Evolutionary conservation across 1,140 invertebrate genomes (phyloP).

Genomic region (Drosophila teissieri): DNA sequence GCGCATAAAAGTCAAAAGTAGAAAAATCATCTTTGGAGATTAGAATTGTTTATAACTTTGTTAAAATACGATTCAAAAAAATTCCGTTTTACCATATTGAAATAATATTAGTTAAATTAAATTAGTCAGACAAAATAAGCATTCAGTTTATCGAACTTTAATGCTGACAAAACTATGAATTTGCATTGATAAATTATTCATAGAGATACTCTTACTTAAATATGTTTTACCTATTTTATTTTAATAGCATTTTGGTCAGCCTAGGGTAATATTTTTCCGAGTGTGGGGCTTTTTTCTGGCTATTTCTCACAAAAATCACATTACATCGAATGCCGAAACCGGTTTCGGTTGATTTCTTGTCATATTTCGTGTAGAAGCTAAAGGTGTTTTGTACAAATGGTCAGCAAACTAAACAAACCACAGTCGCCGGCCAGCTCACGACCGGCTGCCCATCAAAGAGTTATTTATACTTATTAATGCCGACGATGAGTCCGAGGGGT

Average conservation of each 20-base stretch:
- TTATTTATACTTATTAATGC: conserved; percentile 58
- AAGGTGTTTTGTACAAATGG: conserved; percentile 76
- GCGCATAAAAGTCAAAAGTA: too few relatives aligned
- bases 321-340: conserved; percentile 51
- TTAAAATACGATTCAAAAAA: neutral
- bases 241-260: neutral
- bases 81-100: neutral
- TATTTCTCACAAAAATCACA: conserved; percentile 49
- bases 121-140: neutral
- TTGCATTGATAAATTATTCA: too few relatives aligned
- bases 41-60: neutral
- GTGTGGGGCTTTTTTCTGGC: conserved; percentile 30
- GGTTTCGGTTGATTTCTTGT: conserved; percentile 67
- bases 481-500: conserved; percentile 27
- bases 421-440: conserved; percentile 53
- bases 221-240: neutral
- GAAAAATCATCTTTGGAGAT: neutral
- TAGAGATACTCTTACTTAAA: too few relatives aligned
- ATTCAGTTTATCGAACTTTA: neutral
- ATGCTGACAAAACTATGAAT: too few relatives aligned
- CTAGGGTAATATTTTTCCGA: conserved; percentile 12
- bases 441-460: conserved; percentile 62
- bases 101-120: too few relatives aligned
- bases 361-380: conserved; percentile 63
- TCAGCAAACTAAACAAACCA: conserved; percentile 69